Percentiles rank a stretch among this genome's conserved stretches.
Conservation (phyloP, 2,888 invertebrate species). For the Alitta virens region DNA sequence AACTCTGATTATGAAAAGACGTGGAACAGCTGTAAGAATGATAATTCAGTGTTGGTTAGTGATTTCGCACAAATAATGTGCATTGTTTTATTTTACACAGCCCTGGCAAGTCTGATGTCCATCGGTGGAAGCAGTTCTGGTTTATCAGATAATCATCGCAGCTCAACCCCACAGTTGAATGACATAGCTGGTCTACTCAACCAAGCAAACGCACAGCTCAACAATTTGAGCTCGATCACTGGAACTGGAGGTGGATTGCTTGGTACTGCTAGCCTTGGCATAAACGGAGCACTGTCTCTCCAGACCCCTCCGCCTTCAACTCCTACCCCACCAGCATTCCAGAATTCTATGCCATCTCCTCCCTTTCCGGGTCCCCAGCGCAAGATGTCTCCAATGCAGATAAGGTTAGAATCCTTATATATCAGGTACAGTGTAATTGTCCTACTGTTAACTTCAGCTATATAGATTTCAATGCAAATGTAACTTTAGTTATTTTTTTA, state of each 20-base stretch:
- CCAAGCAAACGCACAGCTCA: constrained; percentile 10
- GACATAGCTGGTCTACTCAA: constrained; percentile 16
- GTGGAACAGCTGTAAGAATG: neutral
- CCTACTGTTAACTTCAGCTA: too few species aligned
- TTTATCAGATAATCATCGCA: neutral
- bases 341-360: neutral
- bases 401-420: constrained; percentile 40
- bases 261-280: neutral
- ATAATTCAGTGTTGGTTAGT: too few species aligned
- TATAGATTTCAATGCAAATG: too few species aligned
- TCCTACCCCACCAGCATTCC: constrained; percentile 1
- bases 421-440: too few species aligned
- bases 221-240: neutral
- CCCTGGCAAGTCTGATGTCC: constrained; percentile 18
- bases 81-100: constrained; percentile 5
- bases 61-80: too few species aligned
- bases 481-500: too few species aligned
- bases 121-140: neutral
- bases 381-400: constrained; percentile 59
- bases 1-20: too few species aligned
- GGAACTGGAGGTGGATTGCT: neutral
- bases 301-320: constrained; percentile 2
- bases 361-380: constrained; percentile 8
- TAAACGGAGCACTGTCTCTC: neutral
- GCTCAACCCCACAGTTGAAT: constrained; percentile 16